Conservation (phyloP, 2,888 invertebrate species). For the Pachycephus smyrnensis region DNA sequence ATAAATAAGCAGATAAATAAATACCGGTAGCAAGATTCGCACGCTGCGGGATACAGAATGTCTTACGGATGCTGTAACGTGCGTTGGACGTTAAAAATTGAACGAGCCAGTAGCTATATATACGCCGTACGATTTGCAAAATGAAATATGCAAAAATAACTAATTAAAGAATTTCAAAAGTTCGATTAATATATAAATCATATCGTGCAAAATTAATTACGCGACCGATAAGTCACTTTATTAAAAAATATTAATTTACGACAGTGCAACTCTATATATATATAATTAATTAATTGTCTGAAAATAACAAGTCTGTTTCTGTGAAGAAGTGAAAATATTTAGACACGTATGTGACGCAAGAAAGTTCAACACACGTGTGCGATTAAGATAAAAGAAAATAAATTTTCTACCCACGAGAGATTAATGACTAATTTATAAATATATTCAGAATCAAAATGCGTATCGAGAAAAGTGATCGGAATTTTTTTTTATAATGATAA, state of each 20-base stretch:
- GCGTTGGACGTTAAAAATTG: background rate
- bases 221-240: background rate
- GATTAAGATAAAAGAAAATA: background rate
- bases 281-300: too few species aligned
- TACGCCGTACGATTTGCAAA: background rate
- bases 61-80: background rate
- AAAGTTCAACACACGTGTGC: background rate
- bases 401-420: background rate
- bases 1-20: conserved; percentile 5
- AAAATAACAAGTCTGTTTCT: background rate
- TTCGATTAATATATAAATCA: background rate
- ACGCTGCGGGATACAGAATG: background rate
- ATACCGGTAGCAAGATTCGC: background rate
- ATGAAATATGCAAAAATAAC: background rate
- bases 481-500: background rate
- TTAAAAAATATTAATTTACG: background rate
- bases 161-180: too few species aligned
- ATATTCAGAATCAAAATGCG: background rate
- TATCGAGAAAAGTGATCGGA: background rate
- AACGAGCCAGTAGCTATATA: background rate
- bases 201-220: background rate
- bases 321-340: background rate
- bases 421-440: background rate
- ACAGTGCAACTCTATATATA: too few species aligned
- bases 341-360: background rate